phyloP scores from a whole-genome alignment of 1,140 invertebrate genomes.

The Frieseomelitta varia region DNA sequence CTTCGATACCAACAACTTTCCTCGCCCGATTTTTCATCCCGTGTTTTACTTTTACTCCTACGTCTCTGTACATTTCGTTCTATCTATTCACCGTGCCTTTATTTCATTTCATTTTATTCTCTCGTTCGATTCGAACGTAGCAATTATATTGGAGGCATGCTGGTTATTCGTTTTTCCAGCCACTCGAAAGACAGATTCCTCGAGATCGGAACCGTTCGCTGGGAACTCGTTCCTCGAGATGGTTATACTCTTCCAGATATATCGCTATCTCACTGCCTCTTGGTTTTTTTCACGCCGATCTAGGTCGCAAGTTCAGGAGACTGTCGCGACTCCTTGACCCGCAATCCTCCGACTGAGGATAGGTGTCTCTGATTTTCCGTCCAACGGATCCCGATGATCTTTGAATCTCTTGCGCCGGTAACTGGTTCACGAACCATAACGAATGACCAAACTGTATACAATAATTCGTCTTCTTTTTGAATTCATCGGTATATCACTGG shows the following conservation, averaged over 20 bases:
- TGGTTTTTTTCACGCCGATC: conserved; percentile 41
- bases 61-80: too few species aligned
- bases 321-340: conserved; percentile 23
- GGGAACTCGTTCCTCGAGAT: conserved; percentile 5
- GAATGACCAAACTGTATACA: too few species aligned
- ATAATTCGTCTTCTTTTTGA: too few species aligned
- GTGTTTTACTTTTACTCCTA: conserved; percentile 16
- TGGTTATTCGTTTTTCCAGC: neutral
- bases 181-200: too few species aligned
- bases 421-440: too few species aligned
- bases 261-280: neutral
- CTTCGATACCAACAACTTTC: conserved; percentile 19
- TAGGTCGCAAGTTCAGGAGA: conserved; percentile 65
- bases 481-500: too few species aligned
- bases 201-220: neutral
- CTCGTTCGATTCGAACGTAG: neutral
- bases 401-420: too few species aligned
- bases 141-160: neutral
- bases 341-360: neutral
- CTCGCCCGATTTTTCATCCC: conserved; percentile 20
- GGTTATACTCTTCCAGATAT: conserved; percentile 5
- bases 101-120: too few species aligned
- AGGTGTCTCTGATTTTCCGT: neutral
- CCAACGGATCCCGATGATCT: neutral
- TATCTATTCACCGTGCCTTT: neutral